A percentile compares a stretch with the other conserved stretches of the same genome.
phyloP scores from a whole-genome alignment of 2,888 invertebrate species.

The Callimorpha dominula region DNA sequence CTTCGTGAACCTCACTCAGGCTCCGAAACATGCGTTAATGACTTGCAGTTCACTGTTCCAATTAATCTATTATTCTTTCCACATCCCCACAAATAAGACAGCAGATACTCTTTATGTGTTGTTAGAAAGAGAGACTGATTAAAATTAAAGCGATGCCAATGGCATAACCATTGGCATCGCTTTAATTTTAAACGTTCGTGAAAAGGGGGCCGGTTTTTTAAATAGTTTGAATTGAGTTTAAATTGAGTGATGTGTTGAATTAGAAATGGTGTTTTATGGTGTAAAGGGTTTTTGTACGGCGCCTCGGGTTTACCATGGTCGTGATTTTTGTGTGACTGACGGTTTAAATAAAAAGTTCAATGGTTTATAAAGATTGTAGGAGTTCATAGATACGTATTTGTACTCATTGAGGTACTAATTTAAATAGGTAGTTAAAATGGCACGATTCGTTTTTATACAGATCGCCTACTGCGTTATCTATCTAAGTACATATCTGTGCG shows the following conservation, averaged over 20 bases:
- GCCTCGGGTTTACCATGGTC: not conserved
- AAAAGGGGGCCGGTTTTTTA: conserved; percentile 53
- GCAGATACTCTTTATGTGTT: not conserved
- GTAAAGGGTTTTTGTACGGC: conserved; percentile 21
- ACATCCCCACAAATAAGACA: not conserved
- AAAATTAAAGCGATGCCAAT: too few relatives aligned
- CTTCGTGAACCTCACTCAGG: conserved; percentile 40
- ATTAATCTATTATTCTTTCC: conserved; percentile 56
- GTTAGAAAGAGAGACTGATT: conserved; percentile 44
- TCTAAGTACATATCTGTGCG: too few relatives aligned
- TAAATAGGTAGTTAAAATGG: too few relatives aligned
- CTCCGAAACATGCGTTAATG: conserved; percentile 53
- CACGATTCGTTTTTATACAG: too few relatives aligned
- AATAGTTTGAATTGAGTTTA: conserved; percentile 56
- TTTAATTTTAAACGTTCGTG: conserved; percentile 53
- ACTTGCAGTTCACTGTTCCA: conserved; percentile 56
- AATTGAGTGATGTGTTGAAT: conserved; percentile 60
- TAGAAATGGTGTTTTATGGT: conserved; percentile 39
- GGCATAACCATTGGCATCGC: conserved; percentile 56
- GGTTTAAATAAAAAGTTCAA: too few relatives aligned
- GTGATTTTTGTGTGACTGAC: not conserved
- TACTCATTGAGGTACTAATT: too few relatives aligned
- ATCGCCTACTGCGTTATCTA: too few relatives aligned
- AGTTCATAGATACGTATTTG: too few relatives aligned
- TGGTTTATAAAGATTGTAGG: too few relatives aligned